phyloP scores from a whole-genome alignment of 2,888 invertebrate species.

The Xestia c-nigrum region DNA sequence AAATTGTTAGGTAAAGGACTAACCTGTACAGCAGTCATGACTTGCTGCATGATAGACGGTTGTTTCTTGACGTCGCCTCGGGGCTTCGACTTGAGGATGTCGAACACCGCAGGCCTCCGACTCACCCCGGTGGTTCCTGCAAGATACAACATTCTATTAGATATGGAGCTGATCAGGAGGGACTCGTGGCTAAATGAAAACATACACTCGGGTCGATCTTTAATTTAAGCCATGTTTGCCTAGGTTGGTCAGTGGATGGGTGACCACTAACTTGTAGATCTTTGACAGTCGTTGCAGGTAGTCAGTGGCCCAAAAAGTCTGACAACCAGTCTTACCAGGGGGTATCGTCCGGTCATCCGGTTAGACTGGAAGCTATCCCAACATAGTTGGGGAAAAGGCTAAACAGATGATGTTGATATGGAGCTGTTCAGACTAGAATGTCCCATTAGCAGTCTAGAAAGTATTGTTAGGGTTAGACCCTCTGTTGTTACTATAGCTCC shows the following conservation, averaged over 20 bases:
- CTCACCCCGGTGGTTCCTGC: conserved; percentile 92
- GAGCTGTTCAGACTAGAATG: background rate
- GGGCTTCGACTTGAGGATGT: conserved; percentile 92
- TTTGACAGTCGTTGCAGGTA: too few species aligned
- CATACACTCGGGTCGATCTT: too few species aligned
- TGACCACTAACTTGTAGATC: too few species aligned
- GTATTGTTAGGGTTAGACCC: background rate
- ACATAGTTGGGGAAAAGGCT: too few species aligned
- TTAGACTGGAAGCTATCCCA: too few species aligned
- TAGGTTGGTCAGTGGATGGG: too few species aligned
- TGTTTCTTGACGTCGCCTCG: conserved; percentile 82
- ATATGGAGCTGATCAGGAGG: background rate
- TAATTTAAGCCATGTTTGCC: too few species aligned
- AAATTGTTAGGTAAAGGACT: background rate
- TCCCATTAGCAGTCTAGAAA: background rate
- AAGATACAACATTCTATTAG: conserved; percentile 27
- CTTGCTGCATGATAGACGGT: conserved; percentile 94
- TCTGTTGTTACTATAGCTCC: background rate
- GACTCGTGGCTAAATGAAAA: too few species aligned
- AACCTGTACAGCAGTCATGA: conserved; percentile 95
- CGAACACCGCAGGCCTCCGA: conserved; percentile 94
- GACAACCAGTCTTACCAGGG: too few species aligned
- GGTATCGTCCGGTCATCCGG: too few species aligned
- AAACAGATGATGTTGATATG: background rate
- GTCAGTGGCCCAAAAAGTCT: too few species aligned